A percentile compares a stretch with the other conserved stretches of the same genome.
Conservation (phyloP, 2,888 invertebrate genomes). For the Tipula helvola region DNA sequence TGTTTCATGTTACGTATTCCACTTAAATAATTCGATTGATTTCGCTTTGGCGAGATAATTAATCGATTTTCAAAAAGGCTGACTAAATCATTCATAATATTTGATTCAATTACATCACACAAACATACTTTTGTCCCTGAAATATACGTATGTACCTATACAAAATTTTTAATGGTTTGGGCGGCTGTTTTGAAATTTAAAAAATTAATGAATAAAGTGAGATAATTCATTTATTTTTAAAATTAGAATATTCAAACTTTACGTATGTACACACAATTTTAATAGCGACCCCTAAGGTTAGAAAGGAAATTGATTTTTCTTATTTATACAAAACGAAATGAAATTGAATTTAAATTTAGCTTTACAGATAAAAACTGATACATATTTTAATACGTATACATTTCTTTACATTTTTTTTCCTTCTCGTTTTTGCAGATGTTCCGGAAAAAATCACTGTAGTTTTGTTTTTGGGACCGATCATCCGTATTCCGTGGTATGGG, state of each 20-base stretch:
- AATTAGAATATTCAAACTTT: not conserved
- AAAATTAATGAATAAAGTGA: not conserved
- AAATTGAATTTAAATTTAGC: not conserved
- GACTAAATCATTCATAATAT: not conserved
- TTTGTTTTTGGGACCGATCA: constrained; percentile 53
- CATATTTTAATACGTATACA: not conserved
- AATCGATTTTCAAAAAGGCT: not conserved
- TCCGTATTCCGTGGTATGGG: constrained; percentile 48
- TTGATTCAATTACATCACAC: not conserved
- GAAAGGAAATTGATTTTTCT: not conserved
- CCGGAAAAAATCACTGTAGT: constrained; percentile 62
- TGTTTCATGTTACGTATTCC: not conserved
- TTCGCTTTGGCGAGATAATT: not conserved
- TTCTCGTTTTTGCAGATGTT: constrained; percentile 46
- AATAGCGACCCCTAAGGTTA: not conserved
- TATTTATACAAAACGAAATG: not conserved
- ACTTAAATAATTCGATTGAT: not conserved
- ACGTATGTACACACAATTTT: not conserved
- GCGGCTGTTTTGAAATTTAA: not conserved
- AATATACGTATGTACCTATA: not conserved
- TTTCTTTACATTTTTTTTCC: not conserved
- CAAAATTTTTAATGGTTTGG: not conserved
- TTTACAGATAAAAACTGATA: not conserved
- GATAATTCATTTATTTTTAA: not conserved
- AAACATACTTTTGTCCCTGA: not conserved